phyloP scores from a whole-genome alignment of 37 sponge, comb jelly and placozoan species.

The Eunapius fragilis region DNA sequence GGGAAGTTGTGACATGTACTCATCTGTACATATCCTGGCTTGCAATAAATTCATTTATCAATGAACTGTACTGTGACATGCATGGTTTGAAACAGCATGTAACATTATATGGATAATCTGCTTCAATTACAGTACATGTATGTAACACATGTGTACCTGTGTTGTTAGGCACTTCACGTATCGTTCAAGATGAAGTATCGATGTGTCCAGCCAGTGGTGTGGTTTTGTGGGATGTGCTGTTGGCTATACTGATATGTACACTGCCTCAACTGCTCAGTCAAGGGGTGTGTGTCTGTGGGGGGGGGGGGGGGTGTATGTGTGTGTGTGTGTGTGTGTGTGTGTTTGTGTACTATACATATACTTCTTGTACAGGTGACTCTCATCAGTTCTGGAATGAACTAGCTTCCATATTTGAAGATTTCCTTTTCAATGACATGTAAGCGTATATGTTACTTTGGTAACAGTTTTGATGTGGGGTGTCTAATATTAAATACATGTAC shows the following conservation, averaged over 20 bases:
- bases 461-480: neutral
- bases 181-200: conserved; percentile 61
- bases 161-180: conserved; percentile 48
- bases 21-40: no score
- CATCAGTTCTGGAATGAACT: conserved; percentile 70
- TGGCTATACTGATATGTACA: conserved; percentile 27
- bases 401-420: conserved; percentile 60
- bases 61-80: no score
- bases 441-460: neutral
- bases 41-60: no score
- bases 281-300: conserved; percentile 10
- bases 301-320: neutral
- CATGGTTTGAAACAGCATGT: no score
- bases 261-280: conserved; percentile 20
- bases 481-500: no score
- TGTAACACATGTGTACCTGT: neutral
- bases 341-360: no score
- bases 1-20: no score
- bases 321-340: conserved; percentile 9
- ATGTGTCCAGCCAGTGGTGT: conserved; percentile 46
- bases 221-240: conserved; percentile 47
- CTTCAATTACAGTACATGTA: no score
- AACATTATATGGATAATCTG: no score
- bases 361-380: neutral
- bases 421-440: conserved; percentile 79